Evolutionary conservation across 2,888 invertebrate species (phyloP), one percentile per base, ranked within the genome.

Genomic region (Yponomeuta plumbellus): DNA sequence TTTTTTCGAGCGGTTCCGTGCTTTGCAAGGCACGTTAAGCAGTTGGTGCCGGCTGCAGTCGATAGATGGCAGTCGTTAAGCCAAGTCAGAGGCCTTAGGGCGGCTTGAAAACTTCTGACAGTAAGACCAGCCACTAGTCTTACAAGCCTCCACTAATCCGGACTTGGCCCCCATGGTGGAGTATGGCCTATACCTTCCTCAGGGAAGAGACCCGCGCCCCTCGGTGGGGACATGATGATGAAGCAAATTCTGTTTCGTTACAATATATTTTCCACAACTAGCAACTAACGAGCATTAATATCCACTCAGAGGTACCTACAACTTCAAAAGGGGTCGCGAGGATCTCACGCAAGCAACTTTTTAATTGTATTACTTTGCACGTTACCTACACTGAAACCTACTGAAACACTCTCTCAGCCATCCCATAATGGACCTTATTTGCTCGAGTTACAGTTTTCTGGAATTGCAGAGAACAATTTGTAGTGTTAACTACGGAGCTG

Each of bases 351-450:
- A 67, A 72, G 69, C 70, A 69, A 71, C 69, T 73, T 73, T 75
- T 74, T 76, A 75, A 75, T 75, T 74, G 71, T 70, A 71, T 73
- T 72, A 71, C 72, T 69, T 44, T 26, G 44, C 21, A 70, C 66
- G 66, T 68, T 61, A 64, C 66, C 64, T 61, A 61, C 58, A 58
- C 58, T 52, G 17, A 17, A 17, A 52, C 17, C 22, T 10, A 8
- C 34, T 21, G n/a, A 21, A 59, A 23, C 21, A 59, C 8, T 20
- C 59, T 2, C 17, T 52, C 59, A 5, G 59, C 59, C 59, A 21
- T 11, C 13, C 59, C 4, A 23, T 21, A 21, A 21, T 59, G 23
- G 44, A 13, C 44, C 44, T 52, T 52, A 52, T 52, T 17, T 52
- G 5, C 44, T 17, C 13, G 44, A 17, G 44, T 52, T 52, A 52